Evolutionary conservation across 2,113 vertebrate species (phyloP).

Genomic region (Zingel zingel): DNA sequence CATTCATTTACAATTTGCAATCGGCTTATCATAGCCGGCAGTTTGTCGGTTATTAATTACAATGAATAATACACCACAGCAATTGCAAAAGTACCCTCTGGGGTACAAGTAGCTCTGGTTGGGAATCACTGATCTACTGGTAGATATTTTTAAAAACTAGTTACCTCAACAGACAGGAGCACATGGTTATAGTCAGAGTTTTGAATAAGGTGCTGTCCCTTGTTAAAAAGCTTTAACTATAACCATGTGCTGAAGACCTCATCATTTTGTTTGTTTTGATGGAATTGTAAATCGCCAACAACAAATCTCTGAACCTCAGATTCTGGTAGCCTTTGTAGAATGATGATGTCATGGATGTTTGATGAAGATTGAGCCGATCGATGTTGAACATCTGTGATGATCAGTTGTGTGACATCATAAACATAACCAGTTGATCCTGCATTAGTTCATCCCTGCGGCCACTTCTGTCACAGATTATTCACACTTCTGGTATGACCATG

Average conservation of each 20-base stretch:
- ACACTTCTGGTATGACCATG: conserved; percentile 71
- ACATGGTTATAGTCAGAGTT: not conserved
- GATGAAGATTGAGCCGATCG: not conserved
- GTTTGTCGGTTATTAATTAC: not conserved
- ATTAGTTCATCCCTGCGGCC: conserved; percentile 23
- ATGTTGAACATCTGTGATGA: not conserved
- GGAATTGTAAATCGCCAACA: too few relatives aligned
- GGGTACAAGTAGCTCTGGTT: not conserved
- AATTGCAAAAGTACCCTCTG: not conserved
- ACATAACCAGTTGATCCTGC: conserved; percentile 6
- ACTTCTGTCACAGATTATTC: conserved; percentile 72
- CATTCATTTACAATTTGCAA: too few relatives aligned
- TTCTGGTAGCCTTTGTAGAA: not conserved
- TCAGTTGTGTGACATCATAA: conserved; percentile 6
- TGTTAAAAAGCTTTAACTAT: not conserved
- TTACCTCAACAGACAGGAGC: not conserved
- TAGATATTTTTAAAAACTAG: not conserved
- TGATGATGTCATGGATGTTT: not conserved
- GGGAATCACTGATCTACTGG: not conserved
- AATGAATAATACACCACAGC: not conserved
- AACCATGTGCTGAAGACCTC: not conserved
- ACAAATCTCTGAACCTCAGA: not conserved
- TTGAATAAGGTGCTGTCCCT: conserved; percentile 8
- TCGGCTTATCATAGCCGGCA: not conserved
- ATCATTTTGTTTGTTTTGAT: not conserved